Evolutionary conservation across 64 coral and sea anemone species (phyloP).

Genomic region (Acropora yongei): DNA sequence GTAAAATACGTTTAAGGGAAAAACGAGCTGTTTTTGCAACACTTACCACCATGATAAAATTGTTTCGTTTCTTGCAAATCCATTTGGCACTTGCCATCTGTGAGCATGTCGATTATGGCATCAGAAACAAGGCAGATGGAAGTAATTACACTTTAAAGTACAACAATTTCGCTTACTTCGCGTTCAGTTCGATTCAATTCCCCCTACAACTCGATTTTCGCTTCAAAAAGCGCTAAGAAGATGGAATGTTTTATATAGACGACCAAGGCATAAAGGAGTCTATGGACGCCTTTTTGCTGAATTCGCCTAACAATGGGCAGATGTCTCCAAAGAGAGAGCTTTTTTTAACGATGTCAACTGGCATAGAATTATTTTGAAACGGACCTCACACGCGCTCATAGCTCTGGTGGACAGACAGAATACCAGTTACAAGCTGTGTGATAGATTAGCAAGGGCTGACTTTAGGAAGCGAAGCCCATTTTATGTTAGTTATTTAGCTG

Average conservation of each 20-base stretch:
- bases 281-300: constrained; percentile 58
- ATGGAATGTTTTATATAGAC: constrained; percentile 70
- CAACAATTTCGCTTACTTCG: constrained; percentile 26
- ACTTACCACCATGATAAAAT: background rate
- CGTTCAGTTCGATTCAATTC: constrained; percentile 27
- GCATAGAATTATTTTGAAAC: constrained; percentile 48
- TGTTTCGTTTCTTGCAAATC: background rate
- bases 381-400: background rate
- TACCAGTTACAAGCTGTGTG: background rate
- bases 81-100: constrained; percentile 32
- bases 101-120: background rate
- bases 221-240: constrained; percentile 39
- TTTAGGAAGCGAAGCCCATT: constrained; percentile 7
- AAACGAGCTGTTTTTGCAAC: background rate
- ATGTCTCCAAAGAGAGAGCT: background rate
- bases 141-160: constrained; percentile 33
- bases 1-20: background rate
- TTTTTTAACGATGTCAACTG: constrained; percentile 59
- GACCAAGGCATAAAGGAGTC: constrained; percentile 32
- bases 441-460: background rate
- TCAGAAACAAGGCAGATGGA: background rate
- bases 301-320: constrained; percentile 39
- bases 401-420: background rate
- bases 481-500: constrained; percentile 8
- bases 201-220: constrained; percentile 29